A percentile compares a stretch with the other conserved stretches of the same genome.
These are phyloP conservation scores for Zelleria hepariella DNA, from an alignment of 2,888 invertebrate genomes.

Conservation along the genomic window DNA sequence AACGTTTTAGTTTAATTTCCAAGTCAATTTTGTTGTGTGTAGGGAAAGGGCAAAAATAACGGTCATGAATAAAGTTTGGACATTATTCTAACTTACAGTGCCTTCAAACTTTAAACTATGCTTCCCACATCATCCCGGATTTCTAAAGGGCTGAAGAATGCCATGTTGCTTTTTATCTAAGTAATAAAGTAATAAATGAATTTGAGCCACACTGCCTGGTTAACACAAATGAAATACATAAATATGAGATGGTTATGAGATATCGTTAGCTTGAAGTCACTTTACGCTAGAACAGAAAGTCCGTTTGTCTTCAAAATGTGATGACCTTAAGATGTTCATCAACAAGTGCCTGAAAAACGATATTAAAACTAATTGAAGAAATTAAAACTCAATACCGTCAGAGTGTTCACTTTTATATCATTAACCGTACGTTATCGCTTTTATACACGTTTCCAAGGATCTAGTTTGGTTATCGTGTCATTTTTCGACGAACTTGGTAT, in stretches of 20 bases:
- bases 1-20: background rate
- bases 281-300: background rate
- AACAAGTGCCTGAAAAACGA: constrained; percentile 47
- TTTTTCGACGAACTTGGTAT: background rate
- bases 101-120: background rate
- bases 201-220: no score
- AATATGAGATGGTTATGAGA: no score
- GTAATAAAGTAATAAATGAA: no score
- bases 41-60: background rate
- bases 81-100: background rate
- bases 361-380: constrained; percentile 6
- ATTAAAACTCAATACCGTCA: constrained; percentile 22
- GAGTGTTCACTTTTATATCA: constrained; percentile 51
- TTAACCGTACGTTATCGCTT: constrained; percentile 21
- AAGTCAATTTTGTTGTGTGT: background rate
- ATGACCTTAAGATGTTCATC: constrained; percentile 12
- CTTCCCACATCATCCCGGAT: background rate
- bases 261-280: background rate
- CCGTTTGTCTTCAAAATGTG: background rate
- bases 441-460: background rate
- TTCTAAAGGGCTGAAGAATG: background rate
- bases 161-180: no score
- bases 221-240: no score
- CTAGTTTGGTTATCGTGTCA: background rate
- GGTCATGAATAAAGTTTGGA: background rate